These are phyloP conservation scores for Timema podura DNA, from an alignment of 2,888 invertebrate genomes.

Conservation along the genomic window DNA sequence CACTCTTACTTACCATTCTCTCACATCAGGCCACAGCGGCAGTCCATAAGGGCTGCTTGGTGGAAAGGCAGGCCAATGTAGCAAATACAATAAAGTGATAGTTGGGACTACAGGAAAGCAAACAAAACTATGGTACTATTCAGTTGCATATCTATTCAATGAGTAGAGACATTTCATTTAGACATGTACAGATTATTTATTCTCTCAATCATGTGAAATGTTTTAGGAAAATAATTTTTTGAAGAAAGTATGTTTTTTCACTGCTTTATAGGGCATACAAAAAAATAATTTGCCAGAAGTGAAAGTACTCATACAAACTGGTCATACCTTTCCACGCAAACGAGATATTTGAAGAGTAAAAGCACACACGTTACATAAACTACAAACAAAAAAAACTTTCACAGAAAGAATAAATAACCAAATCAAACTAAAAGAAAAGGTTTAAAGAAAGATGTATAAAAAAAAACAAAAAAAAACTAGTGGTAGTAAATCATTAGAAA, in stretches of 20 bases:
- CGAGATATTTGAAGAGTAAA: slow-evolving; percentile 31
- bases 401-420: slow-evolving; percentile 27
- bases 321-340: slow-evolving; percentile 35
- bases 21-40: slow-evolving; percentile 35
- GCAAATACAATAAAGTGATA: slow-evolving; percentile 33
- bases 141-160: too few species aligned
- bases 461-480: slow-evolving; percentile 30
- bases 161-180: too few species aligned
- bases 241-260: too few species aligned
- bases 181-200: too few species aligned
- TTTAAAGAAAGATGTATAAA: slow-evolving; percentile 28
- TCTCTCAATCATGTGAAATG: too few species aligned
- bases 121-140: background rate
- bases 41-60: slow-evolving; percentile 36
- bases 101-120: slow-evolving; percentile 14
- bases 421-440: slow-evolving; percentile 32
- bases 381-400: slow-evolving; percentile 23
- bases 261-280: too few species aligned
- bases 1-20: slow-evolving; percentile 34
- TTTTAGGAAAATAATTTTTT: too few species aligned
- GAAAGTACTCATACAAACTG: slow-evolving; percentile 23
- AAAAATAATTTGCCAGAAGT: background rate
- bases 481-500: slow-evolving; percentile 31
- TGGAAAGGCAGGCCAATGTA: slow-evolving; percentile 36
- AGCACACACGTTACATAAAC: slow-evolving; percentile 31